These are phyloP conservation scores for Phylloscopus trochiloides DNA, from an alignment of 2,113 vertebrate species.

Conservation along the genomic window DNA sequence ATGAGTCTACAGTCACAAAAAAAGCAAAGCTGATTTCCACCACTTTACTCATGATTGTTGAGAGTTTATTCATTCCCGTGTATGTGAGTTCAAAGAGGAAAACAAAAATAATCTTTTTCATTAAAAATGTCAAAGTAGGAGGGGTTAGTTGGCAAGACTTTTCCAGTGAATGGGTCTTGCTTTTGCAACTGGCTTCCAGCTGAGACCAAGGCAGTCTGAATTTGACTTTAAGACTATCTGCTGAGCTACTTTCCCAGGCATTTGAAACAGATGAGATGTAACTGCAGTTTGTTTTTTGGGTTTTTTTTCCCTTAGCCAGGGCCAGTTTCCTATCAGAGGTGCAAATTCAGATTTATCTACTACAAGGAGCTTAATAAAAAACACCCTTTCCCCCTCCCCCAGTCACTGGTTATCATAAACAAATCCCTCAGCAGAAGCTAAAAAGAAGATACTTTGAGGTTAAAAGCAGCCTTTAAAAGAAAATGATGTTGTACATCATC, in stretches of 20 bases:
- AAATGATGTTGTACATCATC: conserved; percentile 78
- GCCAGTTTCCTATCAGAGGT: conserved; percentile 58
- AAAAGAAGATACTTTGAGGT: conserved; percentile 67
- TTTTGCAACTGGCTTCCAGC: conserved; percentile 32
- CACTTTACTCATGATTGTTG: neutral
- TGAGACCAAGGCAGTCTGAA: neutral
- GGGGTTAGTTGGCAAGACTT: neutral
- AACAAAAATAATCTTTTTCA: conserved; percentile 12
- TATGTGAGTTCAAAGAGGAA: neutral
- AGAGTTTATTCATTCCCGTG: neutral
- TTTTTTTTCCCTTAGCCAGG: neutral
- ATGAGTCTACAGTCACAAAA: neutral
- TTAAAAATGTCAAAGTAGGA: neutral
- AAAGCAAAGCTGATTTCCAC: neutral
- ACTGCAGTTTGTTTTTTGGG: neutral
- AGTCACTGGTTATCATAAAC: conserved; percentile 64
- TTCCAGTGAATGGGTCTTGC: conserved; percentile 23
- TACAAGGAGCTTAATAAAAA: conserved; percentile 63
- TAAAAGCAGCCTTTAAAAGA: conserved; percentile 75
- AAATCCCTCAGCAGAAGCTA: conserved; percentile 61
- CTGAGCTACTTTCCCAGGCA: conserved; percentile 36
- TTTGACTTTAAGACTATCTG: conserved; percentile 31
- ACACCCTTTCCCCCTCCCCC: conserved; percentile 23
- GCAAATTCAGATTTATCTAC: conserved; percentile 62
- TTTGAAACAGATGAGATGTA: conserved; percentile 37